These are phyloP conservation scores for Brachynemurus nebulosus DNA, from an alignment of 2,888 invertebrate genomes.

Conservation along the genomic window DNA sequence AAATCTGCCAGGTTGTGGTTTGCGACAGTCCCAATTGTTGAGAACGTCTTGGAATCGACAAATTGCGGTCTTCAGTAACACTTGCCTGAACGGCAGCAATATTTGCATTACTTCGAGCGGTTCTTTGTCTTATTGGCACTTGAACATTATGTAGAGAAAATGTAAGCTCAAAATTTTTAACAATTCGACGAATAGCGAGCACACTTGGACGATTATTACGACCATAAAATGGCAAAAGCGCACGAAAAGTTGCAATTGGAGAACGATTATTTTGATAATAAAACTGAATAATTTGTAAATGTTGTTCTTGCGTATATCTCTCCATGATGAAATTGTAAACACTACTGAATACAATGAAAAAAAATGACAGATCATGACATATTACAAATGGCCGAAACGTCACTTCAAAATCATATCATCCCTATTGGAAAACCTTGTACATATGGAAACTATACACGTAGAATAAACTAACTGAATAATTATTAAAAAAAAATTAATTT, in stretches of 20 bases:
- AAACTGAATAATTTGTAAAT: slow-evolving; percentile 12
- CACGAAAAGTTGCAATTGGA: neutral
- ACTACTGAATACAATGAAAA: neutral
- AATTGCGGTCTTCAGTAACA: slow-evolving; percentile 1
- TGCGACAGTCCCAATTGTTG: neutral
- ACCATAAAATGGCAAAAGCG: neutral
- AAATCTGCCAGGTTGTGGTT: neutral
- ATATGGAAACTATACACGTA: no score
- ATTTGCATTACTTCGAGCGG: neutral
- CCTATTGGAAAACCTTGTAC: slow-evolving; percentile 4
- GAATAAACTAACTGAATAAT: no score
- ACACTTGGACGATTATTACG: neutral
- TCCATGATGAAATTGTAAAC: slow-evolving; percentile 12
- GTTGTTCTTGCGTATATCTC: slow-evolving; percentile 12
- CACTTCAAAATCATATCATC: neutral
- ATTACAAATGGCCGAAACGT: neutral
- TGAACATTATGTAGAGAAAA: neutral
- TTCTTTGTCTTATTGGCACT: slow-evolving; percentile 3
- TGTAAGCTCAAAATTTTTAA: neutral
- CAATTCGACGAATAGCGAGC: neutral
- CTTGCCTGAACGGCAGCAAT: neutral
- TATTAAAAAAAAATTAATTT: no score
- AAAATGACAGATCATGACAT: slow-evolving; percentile 1
- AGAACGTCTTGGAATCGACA: neutral
- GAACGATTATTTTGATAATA: neutral